Evolutionary conservation across 2,113 vertebrate species (phyloP).

Genomic region (Malurus alboscapulatus): DNA sequence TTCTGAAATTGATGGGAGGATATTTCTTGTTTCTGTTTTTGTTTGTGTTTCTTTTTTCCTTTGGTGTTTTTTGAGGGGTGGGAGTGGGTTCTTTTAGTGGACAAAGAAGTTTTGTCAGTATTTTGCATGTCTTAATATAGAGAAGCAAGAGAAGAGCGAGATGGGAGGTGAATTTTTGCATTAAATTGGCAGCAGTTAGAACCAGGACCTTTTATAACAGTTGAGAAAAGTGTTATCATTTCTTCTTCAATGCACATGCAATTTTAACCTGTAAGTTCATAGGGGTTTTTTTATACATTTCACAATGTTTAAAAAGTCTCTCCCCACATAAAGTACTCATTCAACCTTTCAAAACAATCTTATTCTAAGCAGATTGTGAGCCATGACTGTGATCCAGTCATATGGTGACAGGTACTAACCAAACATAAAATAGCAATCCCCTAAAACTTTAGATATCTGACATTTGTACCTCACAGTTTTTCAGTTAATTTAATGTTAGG

Average conservation of each 20-base stretch:
- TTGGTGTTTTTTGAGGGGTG: neutral
- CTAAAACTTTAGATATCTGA: neutral
- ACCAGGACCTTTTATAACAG: neutral
- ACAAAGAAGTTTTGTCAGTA: neutral
- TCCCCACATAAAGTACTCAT: neutral
- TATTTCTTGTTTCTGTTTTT: neutral
- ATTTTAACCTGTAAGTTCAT: neutral
- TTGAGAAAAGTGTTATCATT: neutral
- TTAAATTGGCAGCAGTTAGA: neutral
- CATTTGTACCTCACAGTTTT: neutral
- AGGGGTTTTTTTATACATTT: neutral
- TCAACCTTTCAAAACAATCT: neutral
- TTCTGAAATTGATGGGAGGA: neutral
- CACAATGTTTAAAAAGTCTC: neutral
- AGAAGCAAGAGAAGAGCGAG: neutral
- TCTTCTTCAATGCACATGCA: neutral
- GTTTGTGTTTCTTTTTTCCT: neutral
- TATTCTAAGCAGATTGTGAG: neutral
- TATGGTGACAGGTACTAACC: neutral
- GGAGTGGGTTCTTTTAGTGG: neutral
- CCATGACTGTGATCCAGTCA: neutral
- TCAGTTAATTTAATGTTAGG: neutral
- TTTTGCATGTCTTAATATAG: neutral
- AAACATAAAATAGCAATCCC: neutral
- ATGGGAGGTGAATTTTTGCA: neutral